Evolutionary conservation across 2,113 vertebrate genomes (phyloP).

Genomic region (Sebastes fasciatus): DNA sequence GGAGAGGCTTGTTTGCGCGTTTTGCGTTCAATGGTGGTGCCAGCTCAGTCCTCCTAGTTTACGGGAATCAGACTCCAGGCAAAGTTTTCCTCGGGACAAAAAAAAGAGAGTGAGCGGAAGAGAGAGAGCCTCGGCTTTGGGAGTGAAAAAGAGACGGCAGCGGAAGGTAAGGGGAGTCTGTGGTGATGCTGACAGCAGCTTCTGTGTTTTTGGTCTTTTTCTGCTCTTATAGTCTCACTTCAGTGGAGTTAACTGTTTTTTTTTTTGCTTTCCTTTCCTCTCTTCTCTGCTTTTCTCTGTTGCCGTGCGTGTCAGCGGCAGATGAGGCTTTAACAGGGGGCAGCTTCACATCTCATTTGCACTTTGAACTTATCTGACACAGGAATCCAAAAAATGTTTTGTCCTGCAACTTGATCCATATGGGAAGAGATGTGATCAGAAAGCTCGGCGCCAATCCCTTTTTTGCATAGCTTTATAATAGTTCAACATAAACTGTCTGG

Average conservation of each 20-base stretch:
- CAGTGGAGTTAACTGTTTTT: background rate
- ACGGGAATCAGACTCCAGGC: slow-evolving; percentile 46
- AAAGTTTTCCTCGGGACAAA: slow-evolving; percentile 52
- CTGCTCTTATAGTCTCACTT: background rate
- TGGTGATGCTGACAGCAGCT: slow-evolving; percentile 50
- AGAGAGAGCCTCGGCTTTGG: slow-evolving; percentile 21
- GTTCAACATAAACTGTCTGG: background rate
- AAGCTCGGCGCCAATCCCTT: slow-evolving; percentile 88
- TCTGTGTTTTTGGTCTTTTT: background rate
- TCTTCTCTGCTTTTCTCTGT: background rate
- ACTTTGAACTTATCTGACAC: slow-evolving; percentile 91
- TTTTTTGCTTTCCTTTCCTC: background rate
- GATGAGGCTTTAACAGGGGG: slow-evolving; percentile 38
- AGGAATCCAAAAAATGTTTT: slow-evolving; percentile 93
- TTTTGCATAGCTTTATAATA: slow-evolving; percentile 61
- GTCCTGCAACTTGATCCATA: slow-evolving; percentile 92
- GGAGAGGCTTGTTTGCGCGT: slow-evolving; percentile 55
- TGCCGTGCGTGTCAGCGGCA: slow-evolving; percentile 58
- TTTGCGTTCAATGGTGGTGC: slow-evolving; percentile 23
- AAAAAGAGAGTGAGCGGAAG: slow-evolving; percentile 36
- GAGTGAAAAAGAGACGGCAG: slow-evolving; percentile 35
- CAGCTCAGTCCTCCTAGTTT: slow-evolving; percentile 37
- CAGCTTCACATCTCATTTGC: slow-evolving; percentile 81
- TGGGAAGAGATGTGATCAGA: slow-evolving; percentile 88
- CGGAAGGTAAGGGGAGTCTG: slow-evolving; percentile 63